Conservation (phyloP, 2,113 vertebrate species). For the Andinoacara biseriatus region DNA sequence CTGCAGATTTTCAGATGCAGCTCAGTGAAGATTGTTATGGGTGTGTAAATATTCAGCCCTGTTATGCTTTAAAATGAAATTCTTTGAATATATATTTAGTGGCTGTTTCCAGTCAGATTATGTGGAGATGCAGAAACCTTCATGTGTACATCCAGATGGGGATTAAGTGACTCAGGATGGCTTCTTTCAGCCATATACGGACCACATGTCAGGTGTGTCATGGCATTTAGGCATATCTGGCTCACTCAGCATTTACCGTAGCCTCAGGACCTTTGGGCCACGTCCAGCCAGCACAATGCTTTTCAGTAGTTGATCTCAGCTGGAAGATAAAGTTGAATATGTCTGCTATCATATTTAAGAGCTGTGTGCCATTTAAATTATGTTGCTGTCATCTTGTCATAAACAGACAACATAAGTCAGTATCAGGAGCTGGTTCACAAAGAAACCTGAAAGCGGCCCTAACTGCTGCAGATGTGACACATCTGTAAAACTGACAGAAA, state of each 20-base stretch:
- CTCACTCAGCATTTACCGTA: background rate
- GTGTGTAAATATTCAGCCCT: background rate
- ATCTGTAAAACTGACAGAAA: background rate
- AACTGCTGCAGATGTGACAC: background rate
- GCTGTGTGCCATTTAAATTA: background rate
- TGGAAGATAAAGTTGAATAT: too few relatives aligned
- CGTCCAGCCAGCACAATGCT: too few relatives aligned
- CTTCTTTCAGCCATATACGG: background rate
- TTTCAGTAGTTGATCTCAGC: too few relatives aligned
- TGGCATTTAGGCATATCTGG: background rate
- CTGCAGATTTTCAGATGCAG: too few relatives aligned
- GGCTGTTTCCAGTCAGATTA: background rate
- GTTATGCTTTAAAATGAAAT: background rate
- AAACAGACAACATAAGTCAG: accelerated
- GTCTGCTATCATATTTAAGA: background rate
- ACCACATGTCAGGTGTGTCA: background rate
- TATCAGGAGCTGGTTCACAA: background rate
- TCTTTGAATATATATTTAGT: background rate
- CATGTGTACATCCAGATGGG: background rate
- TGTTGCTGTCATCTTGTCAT: background rate
- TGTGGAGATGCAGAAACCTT: background rate
- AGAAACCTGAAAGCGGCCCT: accelerated
- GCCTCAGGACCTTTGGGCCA: too few relatives aligned
- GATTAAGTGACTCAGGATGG: background rate
- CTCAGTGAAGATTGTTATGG: background rate